Percentiles rank a stretch among this genome's conserved stretches.
phyloP scores from a whole-genome alignment of 2,888 invertebrate genomes.

The Brenthis daphne region DNA sequence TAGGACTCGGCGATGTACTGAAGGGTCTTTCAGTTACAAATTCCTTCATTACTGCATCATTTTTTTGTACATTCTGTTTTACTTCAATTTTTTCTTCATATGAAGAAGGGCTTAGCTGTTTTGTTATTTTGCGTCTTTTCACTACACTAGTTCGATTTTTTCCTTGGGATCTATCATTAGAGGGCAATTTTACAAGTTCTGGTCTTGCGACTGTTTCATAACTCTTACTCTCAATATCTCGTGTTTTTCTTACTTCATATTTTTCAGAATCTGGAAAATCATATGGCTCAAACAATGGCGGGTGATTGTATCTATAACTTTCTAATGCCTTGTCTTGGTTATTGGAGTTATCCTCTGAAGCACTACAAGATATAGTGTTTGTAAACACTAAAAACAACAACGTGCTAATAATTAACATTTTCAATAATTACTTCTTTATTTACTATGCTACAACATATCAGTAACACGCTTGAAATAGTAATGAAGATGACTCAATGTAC shows the following conservation, averaged over 20 bases:
- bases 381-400: conserved; percentile 39
- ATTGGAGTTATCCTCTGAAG: conserved; percentile 41
- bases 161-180: conserved; percentile 8
- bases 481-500: conserved; percentile 62
- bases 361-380: conserved; percentile 40
- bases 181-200: conserved; percentile 21
- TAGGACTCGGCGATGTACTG: conserved; percentile 21
- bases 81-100: conserved; percentile 16
- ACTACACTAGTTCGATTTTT: conserved; percentile 25
- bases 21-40: conserved; percentile 25
- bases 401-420: conserved; percentile 44
- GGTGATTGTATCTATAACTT: conserved; percentile 49
- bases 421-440: conserved; percentile 40
- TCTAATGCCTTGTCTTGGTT: conserved; percentile 9
- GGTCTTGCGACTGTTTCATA: neutral
- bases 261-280: conserved; percentile 45
- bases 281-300: conserved; percentile 49
- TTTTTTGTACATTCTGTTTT: conserved; percentile 5
- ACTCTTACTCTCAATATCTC: conserved; percentile 28
- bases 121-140: conserved; percentile 30
- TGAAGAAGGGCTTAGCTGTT: conserved; percentile 14
- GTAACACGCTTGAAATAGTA: conserved; percentile 56
- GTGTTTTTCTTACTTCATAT: conserved; percentile 32
- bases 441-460: conserved; percentile 51
- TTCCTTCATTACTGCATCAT: conserved; percentile 10